phyloP scores from a whole-genome alignment of 2,888 invertebrate genomes.

The Drosophila helvetica region DNA sequence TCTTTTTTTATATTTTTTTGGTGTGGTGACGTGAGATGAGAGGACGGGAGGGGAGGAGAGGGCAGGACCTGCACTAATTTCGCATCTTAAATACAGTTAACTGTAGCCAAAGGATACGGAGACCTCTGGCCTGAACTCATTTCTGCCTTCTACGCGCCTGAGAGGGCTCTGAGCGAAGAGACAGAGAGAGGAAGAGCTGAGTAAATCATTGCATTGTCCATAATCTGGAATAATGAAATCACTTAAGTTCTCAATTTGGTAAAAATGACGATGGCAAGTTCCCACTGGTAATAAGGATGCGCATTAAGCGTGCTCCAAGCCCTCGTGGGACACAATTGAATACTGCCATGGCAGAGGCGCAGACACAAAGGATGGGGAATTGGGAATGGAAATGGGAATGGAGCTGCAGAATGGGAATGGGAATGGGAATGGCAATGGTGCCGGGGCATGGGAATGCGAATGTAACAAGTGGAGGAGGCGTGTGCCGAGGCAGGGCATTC shows the following conservation, averaged over 20 bases:
- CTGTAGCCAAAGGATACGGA: slow-evolving; percentile 21
- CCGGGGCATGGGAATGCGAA: neutral
- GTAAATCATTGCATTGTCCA: slow-evolving; percentile 76
- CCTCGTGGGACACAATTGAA: slow-evolving; percentile 76
- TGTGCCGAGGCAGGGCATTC: slow-evolving; percentile 1
- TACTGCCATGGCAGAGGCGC: slow-evolving; percentile 50
- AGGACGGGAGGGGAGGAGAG: neutral
- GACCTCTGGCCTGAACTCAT: neutral
- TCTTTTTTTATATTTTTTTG: neutral
- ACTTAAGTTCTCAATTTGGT: slow-evolving; percentile 80
- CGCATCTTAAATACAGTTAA: slow-evolving; percentile 45
- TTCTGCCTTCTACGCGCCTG: neutral
- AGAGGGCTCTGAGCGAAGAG: neutral
- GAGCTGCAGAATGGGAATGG: neutral
- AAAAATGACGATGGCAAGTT: slow-evolving; percentile 67
- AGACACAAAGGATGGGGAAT: slow-evolving; percentile 10
- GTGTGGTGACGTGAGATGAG: neutral
- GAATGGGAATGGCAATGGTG: neutral
- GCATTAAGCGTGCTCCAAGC: slow-evolving; percentile 71
- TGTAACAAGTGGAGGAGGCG: slow-evolving; percentile 59
- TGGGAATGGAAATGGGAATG: slow-evolving; percentile 6
- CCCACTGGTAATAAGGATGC: slow-evolving; percentile 75
- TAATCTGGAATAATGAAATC: slow-evolving; percentile 81
- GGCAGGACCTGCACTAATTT: slow-evolving; percentile 38
- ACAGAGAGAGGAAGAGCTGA: slow-evolving; percentile 36